These are phyloP conservation scores for Mormyrops boulengeri DNA, from an alignment of 2,797 vertebrate genomes.

Conservation along the genomic window DNA sequence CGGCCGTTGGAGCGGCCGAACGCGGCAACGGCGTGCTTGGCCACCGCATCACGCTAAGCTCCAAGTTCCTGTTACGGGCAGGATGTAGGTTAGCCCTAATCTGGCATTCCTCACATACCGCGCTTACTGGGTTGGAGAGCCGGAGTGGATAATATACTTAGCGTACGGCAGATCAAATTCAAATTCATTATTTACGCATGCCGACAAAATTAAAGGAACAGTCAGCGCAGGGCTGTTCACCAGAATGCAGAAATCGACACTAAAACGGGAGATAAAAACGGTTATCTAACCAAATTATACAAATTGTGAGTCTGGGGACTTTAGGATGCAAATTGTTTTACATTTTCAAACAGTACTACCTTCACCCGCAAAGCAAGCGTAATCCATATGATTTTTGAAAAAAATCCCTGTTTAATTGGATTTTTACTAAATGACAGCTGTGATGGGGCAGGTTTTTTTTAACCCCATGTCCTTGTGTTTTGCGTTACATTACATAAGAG, in stretches of 20 bases:
- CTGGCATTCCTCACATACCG: background rate
- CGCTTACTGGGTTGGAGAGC: background rate
- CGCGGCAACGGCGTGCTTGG: background rate
- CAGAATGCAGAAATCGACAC: background rate
- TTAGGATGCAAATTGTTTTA: background rate
- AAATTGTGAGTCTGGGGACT: background rate
- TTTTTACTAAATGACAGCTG: background rate
- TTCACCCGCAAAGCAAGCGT: background rate
- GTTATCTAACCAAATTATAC: slow-evolving; percentile 14
- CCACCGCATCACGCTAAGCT: background rate
- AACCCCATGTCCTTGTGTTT: background rate
- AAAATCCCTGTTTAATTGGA: background rate
- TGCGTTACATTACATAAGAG: background rate
- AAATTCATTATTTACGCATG: background rate
- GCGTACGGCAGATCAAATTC: background rate
- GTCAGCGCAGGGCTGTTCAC: background rate
- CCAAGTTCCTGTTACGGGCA: background rate
- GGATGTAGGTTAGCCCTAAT: slow-evolving; percentile 5
- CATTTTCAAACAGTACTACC: background rate
- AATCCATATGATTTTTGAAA: background rate
- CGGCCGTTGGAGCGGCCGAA: slow-evolving; percentile 24
- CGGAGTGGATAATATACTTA: background rate
- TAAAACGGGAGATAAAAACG: background rate
- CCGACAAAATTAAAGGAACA: background rate
- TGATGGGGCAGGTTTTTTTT: background rate